Conservation (phyloP, 2,113 vertebrate genomes). For the Tautogolabrus adspersus region DNA sequence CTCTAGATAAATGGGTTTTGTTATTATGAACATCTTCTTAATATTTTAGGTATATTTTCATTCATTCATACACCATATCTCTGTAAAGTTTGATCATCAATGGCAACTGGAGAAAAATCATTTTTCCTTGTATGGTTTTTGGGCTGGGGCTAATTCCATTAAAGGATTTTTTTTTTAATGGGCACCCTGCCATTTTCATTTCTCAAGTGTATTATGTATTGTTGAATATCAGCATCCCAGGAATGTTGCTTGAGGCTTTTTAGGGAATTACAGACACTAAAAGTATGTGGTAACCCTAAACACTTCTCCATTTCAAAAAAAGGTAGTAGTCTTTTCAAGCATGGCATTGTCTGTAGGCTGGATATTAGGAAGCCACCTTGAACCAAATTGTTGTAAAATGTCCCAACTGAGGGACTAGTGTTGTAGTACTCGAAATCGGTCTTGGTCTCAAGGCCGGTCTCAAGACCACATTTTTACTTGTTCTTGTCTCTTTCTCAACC, state of each 20-base stretch:
- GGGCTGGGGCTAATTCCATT: constrained; percentile 16
- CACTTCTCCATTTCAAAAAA: neutral
- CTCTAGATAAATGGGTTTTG: neutral
- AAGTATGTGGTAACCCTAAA: neutral
- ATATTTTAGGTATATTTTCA: neutral
- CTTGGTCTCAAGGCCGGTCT: too few species aligned
- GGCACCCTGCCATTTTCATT: constrained; percentile 79
- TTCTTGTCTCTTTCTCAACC: too few species aligned
- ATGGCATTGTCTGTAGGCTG: too few species aligned
- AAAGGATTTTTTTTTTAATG: neutral
- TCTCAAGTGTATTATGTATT: constrained; percentile 70
- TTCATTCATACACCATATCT: neutral
- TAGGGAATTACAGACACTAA: constrained; percentile 41
- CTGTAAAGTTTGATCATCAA: constrained; percentile 11
- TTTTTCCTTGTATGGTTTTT: constrained; percentile 1
- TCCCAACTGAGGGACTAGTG: too few species aligned
- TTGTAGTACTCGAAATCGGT: too few species aligned
- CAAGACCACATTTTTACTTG: too few species aligned
- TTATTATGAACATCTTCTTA: constrained; percentile 17
- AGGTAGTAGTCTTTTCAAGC: neutral
- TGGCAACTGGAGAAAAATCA: constrained; percentile 8
- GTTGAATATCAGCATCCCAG: constrained; percentile 52
- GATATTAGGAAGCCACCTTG: too few species aligned
- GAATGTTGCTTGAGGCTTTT: constrained; percentile 26
- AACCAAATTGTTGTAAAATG: too few species aligned